Base-by-base conservation (phyloP, 2,113 vertebrate genomes). In the Collichthys lucidus region DNA sequence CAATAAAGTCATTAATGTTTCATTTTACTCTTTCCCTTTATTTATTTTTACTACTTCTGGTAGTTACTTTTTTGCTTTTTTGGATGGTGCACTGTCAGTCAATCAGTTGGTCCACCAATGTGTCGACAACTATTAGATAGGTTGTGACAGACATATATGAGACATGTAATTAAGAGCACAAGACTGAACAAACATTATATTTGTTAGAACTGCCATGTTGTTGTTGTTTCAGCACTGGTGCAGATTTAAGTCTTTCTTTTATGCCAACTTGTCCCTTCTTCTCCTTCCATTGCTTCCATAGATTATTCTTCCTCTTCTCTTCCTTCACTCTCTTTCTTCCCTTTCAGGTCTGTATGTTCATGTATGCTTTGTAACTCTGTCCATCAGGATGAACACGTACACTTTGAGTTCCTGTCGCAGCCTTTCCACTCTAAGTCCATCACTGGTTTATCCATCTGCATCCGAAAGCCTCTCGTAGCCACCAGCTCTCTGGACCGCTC, bases 401-500 rank as follows among this genome's bases (percentile, higher is more conserved):
- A 95, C 59, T 99, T 99, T 90, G 93, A 94, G 35, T 96, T 96
- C 86, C 91, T 99, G 89, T 93, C 92, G 62, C 96, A 96, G 69
- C 94, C 96, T 10, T 91, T 97, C 83, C 98, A 99, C 93, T 97
- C 95, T 0, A 94, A 95, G 67, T 61, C 94, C 4, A 93, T 99
- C 89, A 97, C 97, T 2, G 97, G 97, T 44, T 93, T 99, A 85
- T 96, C 96, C 19, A 74, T 94, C 84, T 99, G 98, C 86, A 86
- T 95, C 65, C 95, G 96, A 74, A 99, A 98, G 87, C 96, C 98
- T 2, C 91, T 98, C 47, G 88, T 97, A 70, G 98, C 97, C 88
- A 98, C 97, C 52, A 96, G 97, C 89, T 98, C 98, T 49, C 79
- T 97, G 89, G 98, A 99, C 91, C 94, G 86, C 87, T 98, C 97